Conservation (phyloP, 2,797 vertebrate species). For the Lutra lutra region DNA sequence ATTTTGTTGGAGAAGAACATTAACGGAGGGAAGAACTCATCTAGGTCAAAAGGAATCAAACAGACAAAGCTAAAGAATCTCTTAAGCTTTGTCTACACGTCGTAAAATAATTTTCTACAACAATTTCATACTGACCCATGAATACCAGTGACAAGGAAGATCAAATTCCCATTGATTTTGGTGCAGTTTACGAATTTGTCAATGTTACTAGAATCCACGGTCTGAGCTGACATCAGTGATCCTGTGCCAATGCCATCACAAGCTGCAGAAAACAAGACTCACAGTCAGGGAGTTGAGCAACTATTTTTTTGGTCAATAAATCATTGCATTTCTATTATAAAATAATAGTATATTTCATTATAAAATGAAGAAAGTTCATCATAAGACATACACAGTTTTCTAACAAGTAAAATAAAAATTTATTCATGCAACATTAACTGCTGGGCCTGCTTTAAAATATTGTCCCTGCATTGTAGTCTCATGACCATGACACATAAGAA, state of each 20-base stretch:
- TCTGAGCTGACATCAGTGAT: slow-evolving; percentile 93
- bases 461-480: background rate
- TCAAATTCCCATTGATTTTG: slow-evolving; percentile 99
- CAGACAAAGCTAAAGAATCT: background rate
- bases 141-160: slow-evolving; percentile 98
- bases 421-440: background rate
- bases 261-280: slow-evolving; percentile 87
- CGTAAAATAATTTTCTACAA: background rate
- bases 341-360: background rate
- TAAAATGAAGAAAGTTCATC: background rate
- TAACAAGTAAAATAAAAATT: background rate
- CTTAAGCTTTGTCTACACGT: background rate
- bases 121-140: slow-evolving; percentile 91
- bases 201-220: slow-evolving; percentile 98
- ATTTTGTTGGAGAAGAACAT: background rate
- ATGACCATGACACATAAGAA: background rate
- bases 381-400: background rate
- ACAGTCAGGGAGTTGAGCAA: background rate
- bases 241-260: slow-evolving; percentile 98
- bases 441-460: background rate
- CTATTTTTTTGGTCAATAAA: background rate
- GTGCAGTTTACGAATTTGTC: slow-evolving; percentile 98
- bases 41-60: background rate
- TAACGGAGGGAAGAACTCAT: background rate
- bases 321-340: background rate